These are phyloP conservation scores for Chaetops frenatus DNA, from an alignment of 2,113 vertebrate genomes.

Conservation along the genomic window DNA sequence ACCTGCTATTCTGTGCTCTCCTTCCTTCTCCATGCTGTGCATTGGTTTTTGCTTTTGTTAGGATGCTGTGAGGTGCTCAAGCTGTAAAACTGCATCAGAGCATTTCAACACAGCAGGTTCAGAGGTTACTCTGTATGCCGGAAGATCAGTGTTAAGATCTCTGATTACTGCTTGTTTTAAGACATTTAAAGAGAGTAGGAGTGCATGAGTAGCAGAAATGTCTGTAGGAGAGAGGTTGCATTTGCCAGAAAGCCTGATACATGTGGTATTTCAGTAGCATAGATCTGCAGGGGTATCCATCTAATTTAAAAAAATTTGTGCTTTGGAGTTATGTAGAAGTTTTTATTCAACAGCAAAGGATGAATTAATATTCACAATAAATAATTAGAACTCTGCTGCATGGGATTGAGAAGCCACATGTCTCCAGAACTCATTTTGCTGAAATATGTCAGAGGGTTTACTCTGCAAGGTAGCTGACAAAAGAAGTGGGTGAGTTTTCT, in stretches of 20 bases:
- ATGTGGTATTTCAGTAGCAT: neutral
- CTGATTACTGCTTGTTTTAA: neutral
- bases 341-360: neutral
- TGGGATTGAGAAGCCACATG: neutral
- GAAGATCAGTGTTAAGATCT: neutral
- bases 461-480: neutral
- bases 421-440: neutral
- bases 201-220: neutral
- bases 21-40: rapidly evolving
- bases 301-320: neutral
- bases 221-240: neutral
- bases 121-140: neutral
- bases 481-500: neutral
- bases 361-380: neutral
- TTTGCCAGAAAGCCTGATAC: neutral
- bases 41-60: neutral
- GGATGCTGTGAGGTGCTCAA: neutral
- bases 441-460: neutral
- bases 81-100: neutral
- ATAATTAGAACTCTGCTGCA: neutral
- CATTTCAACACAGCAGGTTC: neutral
- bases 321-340: neutral
- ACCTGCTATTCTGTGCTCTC: neutral
- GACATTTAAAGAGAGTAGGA: neutral
- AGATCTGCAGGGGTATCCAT: neutral